phyloP scores from a whole-genome alignment of 2,113 vertebrate genomes.

The Melanerpes aurifrons region DNA sequence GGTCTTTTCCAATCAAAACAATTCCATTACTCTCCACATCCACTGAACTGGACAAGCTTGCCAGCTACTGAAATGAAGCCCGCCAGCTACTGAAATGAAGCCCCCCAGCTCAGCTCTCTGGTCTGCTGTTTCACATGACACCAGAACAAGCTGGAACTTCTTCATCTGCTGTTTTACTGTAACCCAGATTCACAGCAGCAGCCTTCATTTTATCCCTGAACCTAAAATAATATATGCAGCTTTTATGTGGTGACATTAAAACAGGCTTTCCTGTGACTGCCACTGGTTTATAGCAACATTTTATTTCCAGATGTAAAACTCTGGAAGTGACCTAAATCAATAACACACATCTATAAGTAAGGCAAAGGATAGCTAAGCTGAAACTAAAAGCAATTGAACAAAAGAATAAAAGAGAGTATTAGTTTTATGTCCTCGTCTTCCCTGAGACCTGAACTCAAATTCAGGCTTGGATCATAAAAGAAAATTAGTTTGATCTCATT shows the following conservation, averaged over 20 bases:
- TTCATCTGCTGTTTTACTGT: not conserved
- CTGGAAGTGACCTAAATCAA: constrained; percentile 24
- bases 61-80: constrained; percentile 15
- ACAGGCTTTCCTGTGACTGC: constrained; percentile 31
- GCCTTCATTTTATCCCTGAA: constrained; percentile 25
- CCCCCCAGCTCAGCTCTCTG: not conserved
- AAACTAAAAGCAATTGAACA: constrained; percentile 28
- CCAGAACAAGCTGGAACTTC: constrained; percentile 4
- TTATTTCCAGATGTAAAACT: constrained; percentile 50
- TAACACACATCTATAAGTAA: constrained; percentile 6
- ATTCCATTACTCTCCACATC: not conserved
- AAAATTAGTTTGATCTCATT: constrained; percentile 39
- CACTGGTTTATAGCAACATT: constrained; percentile 24
- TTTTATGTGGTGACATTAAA: constrained; percentile 49
- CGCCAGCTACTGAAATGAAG: constrained; percentile 9
- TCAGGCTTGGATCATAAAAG: constrained; percentile 7
- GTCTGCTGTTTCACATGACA: not conserved
- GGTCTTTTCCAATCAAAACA: too few relatives aligned
- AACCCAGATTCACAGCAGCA: not conserved
- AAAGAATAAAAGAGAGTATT: constrained; percentile 10
- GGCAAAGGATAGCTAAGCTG: not conserved
- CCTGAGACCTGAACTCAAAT: not conserved
- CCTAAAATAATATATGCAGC: constrained; percentile 36
- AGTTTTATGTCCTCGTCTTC: not conserved
- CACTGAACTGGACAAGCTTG: constrained; percentile 17